A percentile compares a stretch with the other conserved stretches of the same genome.
Evolutionary conservation across 1,140 invertebrate species (phyloP).

Genomic region (Diuraphis noxia): DNA sequence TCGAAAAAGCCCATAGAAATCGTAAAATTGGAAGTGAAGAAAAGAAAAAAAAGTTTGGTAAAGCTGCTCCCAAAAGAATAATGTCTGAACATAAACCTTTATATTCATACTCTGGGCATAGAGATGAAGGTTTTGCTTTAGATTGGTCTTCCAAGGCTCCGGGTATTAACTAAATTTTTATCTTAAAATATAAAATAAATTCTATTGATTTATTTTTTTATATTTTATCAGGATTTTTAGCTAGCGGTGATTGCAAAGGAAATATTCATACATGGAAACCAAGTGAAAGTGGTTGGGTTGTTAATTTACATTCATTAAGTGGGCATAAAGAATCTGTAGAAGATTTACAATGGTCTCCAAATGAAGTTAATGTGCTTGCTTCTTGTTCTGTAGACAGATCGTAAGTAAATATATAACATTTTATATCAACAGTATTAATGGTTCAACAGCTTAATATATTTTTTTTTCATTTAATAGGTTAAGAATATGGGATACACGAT

Average conservation of each 20-base stretch:
- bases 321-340: conserved; percentile 94
- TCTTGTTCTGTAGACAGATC: conserved; percentile 94
- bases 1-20: conserved; percentile 67
- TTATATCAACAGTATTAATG: conserved; percentile 25
- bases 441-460: conserved; percentile 33
- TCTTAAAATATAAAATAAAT: not conserved
- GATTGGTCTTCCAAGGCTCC: conserved; percentile 84
- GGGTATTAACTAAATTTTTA: conserved; percentile 65
- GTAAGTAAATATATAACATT: conserved; percentile 58
- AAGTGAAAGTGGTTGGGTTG: conserved; percentile 76
- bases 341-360: conserved; percentile 98
- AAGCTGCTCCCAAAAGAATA: conserved; percentile 32
- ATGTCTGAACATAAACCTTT: conserved; percentile 69
- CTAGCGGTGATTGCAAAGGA: conserved; percentile 87
- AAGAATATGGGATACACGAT: conserved; percentile 88
- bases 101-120: conserved; percentile 88
- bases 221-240: conserved; percentile 68
- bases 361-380: conserved; percentile 89
- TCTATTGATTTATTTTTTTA: not conserved
- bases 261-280: conserved; percentile 94
- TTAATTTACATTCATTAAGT: conserved; percentile 83
- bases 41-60: conserved; percentile 55
- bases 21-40: conserved; percentile 62
- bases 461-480: conserved; percentile 64
- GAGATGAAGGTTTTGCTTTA: conserved; percentile 89